A percentile compares a stretch with the other conserved stretches of the same genome.
Conservation (phyloP, 1,140 invertebrate genomes). For the Dendrolimus kikuchii region DNA sequence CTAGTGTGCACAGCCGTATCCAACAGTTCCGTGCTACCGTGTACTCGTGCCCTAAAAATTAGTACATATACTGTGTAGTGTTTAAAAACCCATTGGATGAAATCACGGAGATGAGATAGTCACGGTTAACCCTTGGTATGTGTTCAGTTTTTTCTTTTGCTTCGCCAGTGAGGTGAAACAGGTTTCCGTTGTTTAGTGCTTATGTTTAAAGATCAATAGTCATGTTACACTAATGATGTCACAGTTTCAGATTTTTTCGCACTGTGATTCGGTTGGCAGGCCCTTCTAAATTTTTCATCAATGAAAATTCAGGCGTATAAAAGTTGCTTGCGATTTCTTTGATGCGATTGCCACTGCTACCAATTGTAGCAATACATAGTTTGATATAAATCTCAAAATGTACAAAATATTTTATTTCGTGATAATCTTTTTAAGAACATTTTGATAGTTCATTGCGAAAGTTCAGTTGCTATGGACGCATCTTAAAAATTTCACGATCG, state of each 20-base stretch:
- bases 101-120: constrained; percentile 57
- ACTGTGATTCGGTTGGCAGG: background rate
- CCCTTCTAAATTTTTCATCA: too few species aligned
- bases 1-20: constrained; percentile 25
- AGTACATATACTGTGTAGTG: constrained; percentile 38
- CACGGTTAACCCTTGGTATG: constrained; percentile 36
- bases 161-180: constrained; percentile 1
- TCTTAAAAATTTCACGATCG: too few species aligned
- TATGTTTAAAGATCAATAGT: constrained; percentile 39
- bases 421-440: too few species aligned
- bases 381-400: too few species aligned
- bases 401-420: too few species aligned
- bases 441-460: too few species aligned
- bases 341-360: too few species aligned
- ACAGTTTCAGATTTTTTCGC: constrained; percentile 30
- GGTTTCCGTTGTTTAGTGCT: constrained; percentile 19
- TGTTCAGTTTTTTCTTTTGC: constrained; percentile 9
- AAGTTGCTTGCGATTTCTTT: too few species aligned
- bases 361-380: too few species aligned
- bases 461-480: too few species aligned
- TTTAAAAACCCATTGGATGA: constrained; percentile 32
- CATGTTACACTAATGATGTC: constrained; percentile 15
- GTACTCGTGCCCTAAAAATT: constrained; percentile 23
- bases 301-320: too few species aligned
- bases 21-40: constrained; percentile 18